Evolutionary conservation across 2,797 vertebrate species (phyloP).

Genomic region (Sylvilagus floridanus): DNA sequence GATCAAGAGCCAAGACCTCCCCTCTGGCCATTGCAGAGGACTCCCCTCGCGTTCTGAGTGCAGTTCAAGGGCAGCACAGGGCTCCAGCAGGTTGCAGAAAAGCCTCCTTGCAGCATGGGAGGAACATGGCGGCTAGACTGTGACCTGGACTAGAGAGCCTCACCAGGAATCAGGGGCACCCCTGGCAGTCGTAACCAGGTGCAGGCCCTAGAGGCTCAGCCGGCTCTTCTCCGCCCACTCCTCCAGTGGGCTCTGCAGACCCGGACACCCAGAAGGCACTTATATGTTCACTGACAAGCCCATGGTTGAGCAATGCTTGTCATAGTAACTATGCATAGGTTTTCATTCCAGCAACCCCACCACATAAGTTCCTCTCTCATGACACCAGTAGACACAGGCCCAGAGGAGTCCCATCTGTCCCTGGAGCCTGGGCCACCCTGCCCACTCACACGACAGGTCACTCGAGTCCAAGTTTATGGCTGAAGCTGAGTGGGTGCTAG

Average conservation of each 20-base stretch:
- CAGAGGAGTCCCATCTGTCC: too few species aligned
- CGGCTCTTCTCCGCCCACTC: neutral
- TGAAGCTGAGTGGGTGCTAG: too few species aligned
- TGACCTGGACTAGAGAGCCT: neutral
- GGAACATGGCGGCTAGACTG: neutral
- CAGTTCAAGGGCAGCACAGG: neutral
- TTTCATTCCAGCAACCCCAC: neutral
- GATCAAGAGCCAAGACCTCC: conserved; percentile 11
- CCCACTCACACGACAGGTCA: fast-evolving
- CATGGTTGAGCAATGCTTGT: neutral
- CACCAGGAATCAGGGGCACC: neutral
- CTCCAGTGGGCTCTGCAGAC: neutral
- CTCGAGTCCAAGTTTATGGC: neutral
- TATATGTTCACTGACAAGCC: neutral
- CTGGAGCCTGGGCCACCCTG: too few species aligned
- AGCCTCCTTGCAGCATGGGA: neutral
- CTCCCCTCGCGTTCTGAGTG: neutral
- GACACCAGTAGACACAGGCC: neutral
- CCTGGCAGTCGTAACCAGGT: neutral
- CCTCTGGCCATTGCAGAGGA: neutral
- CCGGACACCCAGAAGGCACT: neutral
- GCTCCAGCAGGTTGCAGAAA: neutral
- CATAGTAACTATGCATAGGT: neutral
- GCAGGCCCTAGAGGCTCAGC: neutral
- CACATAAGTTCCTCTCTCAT: neutral